These are phyloP conservation scores for Eciton burchellii DNA, from an alignment of 1,140 invertebrate species.

Conservation along the genomic window DNA sequence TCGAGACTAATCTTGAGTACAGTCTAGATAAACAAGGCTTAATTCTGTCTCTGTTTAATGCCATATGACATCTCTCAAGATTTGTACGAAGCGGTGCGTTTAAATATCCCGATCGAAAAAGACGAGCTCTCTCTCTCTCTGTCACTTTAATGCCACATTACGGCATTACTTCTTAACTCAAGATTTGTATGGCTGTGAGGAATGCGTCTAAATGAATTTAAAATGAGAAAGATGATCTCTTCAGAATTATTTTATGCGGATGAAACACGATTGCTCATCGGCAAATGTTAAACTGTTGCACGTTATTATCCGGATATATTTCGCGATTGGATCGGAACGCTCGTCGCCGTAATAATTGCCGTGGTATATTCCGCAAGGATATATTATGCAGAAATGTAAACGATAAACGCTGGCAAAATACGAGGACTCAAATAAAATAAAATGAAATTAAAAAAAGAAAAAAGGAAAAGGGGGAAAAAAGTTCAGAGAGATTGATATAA, in stretches of 20 bases:
- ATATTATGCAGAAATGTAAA: not conserved
- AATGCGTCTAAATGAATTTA: no score
- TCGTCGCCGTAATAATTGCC: not conserved
- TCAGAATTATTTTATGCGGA: not conserved
- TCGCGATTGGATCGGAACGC: not conserved
- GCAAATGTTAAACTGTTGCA: not conserved
- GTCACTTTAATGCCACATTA: no score
- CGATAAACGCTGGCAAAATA: not conserved
- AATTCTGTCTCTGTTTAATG: not conserved
- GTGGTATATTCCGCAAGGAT: not conserved
- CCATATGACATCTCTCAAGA: not conserved
- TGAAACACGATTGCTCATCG: not conserved
- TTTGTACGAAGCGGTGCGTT: not conserved
- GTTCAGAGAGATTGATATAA: no score
- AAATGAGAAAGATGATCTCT: not conserved
- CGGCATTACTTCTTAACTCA: no score
- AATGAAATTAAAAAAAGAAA: not conserved
- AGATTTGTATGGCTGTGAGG: no score
- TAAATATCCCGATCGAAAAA: not conserved
- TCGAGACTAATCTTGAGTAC: constrained; percentile 30
- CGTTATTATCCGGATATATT: not conserved
- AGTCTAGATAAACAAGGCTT: not conserved
- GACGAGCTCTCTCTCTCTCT: not conserved
- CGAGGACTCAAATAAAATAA: not conserved
- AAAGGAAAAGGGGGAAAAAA: no score